Base-by-base conservation (phyloP, 1,140 invertebrate genomes). In the Philopotamus ludificatus region DNA sequence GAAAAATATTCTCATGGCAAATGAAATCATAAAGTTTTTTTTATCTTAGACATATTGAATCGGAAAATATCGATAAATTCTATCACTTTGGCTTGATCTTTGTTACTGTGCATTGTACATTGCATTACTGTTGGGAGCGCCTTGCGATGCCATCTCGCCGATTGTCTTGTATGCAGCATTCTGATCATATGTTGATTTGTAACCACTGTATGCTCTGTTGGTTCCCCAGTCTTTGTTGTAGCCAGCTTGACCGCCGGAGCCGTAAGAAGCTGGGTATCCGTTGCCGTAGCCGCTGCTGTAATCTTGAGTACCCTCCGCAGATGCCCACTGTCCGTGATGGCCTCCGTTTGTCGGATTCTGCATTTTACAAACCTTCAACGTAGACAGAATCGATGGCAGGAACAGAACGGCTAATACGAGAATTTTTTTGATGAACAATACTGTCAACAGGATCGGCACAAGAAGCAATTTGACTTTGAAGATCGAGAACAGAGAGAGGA, bases 371-470 rank as follows among this genome's bases (percentile, higher is more conserved):
- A 84, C 79, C 71, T 86, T 86, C 26, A 88, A 72, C 39, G 84
- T 83, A 12, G 82, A 81, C 1, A 89, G 71, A 26, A 89, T 69
- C 18, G 84, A 81, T 0, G 87, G 86, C 3, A 86, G 71, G 20
- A 87, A 74, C 16, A 89, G 65, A 0, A 86, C 86, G 1, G 81
- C 85, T 0, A 87, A 67, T 1, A 89, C 73, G 7, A 89, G 73
- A 7, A 89, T 74, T 67, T 89, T 89, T 76, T 89, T 89, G 61
- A 89, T 87, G 67, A 87, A 80, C 62, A 89, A 79, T 1, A 89
- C 83, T 1, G 82, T 81, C 2, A 88, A 73, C 9, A 88, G 79
- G 9, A 88, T 82, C 0, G 87, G 84, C 3, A 86, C 75, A 1
- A 88, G 73, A 44, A 88, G 68, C 4, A 86, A 71, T 63, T 88